Evolutionary conservation across 2,113 vertebrate species (phyloP).

Genomic region (Brienomyrus longianalis): DNA sequence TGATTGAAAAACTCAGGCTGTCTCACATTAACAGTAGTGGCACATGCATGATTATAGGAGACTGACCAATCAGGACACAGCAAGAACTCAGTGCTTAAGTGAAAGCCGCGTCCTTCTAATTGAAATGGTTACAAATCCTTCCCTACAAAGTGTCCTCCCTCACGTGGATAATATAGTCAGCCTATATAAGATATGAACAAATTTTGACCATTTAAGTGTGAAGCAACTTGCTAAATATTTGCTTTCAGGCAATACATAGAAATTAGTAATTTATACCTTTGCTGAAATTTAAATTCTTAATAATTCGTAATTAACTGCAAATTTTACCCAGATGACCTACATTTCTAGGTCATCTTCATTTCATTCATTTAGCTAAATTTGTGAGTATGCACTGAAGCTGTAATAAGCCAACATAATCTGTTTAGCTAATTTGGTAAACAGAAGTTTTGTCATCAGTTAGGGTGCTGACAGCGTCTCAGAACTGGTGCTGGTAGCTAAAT

Average conservation of each 20-base stretch:
- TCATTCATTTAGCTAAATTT: not conserved
- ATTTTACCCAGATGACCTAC: not conserved
- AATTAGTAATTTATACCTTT: not conserved
- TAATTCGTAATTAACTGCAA: not conserved
- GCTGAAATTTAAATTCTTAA: not conserved
- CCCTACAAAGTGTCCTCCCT: not conserved
- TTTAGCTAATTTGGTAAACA: not conserved
- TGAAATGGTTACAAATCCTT: not conserved
- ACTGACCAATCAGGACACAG: too few relatives aligned
- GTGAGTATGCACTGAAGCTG: not conserved
- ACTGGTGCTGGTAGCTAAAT: not conserved
- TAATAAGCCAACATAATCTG: not conserved
- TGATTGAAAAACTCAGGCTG: too few relatives aligned
- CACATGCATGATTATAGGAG: too few relatives aligned
- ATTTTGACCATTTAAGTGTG: not conserved
- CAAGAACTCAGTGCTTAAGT: too few relatives aligned
- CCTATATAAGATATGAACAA: not conserved
- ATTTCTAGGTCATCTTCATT: not conserved
- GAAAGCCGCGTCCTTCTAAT: too few relatives aligned
- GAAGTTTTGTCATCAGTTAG: not conserved
- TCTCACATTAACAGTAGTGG: too few relatives aligned
- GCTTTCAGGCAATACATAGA: not conserved
- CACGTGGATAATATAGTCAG: not conserved
- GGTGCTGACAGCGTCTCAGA: not conserved
- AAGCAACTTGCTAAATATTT: not conserved